Percentiles rank a stretch among this genome's conserved stretches.
Evolutionary conservation across 2,113 vertebrate species (phyloP).

Genomic region (Girardinichthys multiradiatus): DNA sequence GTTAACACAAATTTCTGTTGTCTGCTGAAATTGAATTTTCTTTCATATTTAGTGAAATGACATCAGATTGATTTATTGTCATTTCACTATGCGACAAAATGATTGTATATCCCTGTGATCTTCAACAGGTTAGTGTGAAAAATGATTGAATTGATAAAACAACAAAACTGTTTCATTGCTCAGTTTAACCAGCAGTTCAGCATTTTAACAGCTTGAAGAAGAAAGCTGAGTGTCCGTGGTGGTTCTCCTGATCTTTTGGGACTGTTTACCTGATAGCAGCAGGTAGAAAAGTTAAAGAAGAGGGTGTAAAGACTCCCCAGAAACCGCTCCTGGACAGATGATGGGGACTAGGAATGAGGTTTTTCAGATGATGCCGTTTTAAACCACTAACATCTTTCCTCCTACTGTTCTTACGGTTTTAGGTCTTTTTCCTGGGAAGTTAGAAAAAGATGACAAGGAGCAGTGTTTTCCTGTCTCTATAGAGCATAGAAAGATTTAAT

Average conservation of each 20-base stretch:
- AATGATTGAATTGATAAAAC: too few relatives aligned
- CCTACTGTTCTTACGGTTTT: not conserved
- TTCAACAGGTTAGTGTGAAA: too few relatives aligned
- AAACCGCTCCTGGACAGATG: not conserved
- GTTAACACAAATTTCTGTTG: too few relatives aligned
- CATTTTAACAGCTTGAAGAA: too few relatives aligned
- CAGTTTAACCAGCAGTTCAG: too few relatives aligned
- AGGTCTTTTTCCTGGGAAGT: not conserved
- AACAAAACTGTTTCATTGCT: too few relatives aligned
- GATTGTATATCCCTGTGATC: too few relatives aligned
- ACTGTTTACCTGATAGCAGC: not conserved
- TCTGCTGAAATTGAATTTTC: not conserved
- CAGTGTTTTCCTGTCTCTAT: too few relatives aligned
- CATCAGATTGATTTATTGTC: too few relatives aligned
- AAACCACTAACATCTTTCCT: not conserved
- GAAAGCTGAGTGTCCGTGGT: not conserved
- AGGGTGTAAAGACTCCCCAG: not conserved
- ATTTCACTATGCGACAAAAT: too few relatives aligned
- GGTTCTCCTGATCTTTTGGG: not conserved
- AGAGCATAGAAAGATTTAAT: too few relatives aligned
- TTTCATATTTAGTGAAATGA: not conserved
- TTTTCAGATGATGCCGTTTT: not conserved
- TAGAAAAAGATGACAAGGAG: not conserved
- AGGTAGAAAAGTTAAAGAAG: not conserved
- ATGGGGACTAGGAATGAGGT: not conserved